Evolutionary conservation across 1,140 invertebrate genomes (phyloP), one percentile per base, ranked within the genome.

Genomic region (Leptopilina boulardi): DNA sequence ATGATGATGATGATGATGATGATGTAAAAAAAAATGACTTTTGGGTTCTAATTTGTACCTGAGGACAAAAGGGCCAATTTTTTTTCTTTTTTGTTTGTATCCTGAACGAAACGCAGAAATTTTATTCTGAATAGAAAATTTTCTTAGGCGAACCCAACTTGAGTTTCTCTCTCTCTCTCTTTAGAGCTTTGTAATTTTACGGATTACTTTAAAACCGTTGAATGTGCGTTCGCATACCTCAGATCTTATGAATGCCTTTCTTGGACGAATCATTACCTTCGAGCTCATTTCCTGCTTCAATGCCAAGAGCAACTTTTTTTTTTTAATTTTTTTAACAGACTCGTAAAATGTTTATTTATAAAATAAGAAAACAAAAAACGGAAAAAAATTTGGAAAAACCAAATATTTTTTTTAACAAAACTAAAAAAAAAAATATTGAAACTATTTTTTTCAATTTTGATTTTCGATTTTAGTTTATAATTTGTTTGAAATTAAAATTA

Each of bases 181-280:
- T 23, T 66, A 9, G 3, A 26, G 59, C 23, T 66, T 66, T 30
- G 59, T 66, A n/a, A 66, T 66, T 66, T 66, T 66, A 66, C 59
- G 59, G 59, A 66, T 66, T 34, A 66, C 26, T 66, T 66, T 2
- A 66, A 66, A 66, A 66, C 41, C 71, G 75, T 77, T 77, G 70
- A 73, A 66, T 77, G 71, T 59, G n/a, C n/a, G 70, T 77, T 47
- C 38, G 75, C 75, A 77, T 77, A 77, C 75, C 75, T 77, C 51
- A 66, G 51, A 59, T 15, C 19, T 23, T 21, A 59, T 23, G 10
- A 59, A 66, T 66, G 26, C 59, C 59, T 66, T 66, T 66, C 59
- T 30, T 66, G 23, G 26, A 66, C 13, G 59, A 66, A 66, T 66
- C 59, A 66, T 66, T 66, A 66, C 21, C 59, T 30, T 66, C 26